A percentile compares a stretch with the other conserved stretches of the same genome.
These are phyloP conservation scores for Cossypha polioptera DNA, from an alignment of 2,797 vertebrate species.

Conservation along the genomic window DNA sequence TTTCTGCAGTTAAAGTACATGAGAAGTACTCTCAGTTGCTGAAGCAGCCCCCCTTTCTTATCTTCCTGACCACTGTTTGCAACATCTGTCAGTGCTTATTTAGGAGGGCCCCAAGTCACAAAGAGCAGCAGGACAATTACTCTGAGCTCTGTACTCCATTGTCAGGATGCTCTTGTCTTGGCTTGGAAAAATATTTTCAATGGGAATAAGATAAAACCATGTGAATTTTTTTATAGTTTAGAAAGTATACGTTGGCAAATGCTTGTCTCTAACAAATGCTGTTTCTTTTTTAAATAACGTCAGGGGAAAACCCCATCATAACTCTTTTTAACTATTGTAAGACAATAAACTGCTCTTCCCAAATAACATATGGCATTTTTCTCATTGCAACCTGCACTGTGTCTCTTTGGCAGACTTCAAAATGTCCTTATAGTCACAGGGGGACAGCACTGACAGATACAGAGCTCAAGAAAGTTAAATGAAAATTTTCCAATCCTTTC, in stretches of 20 bases:
- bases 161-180: neutral
- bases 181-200: slow-evolving; percentile 16
- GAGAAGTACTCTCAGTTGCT: neutral
- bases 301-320: slow-evolving; percentile 15
- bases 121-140: neutral
- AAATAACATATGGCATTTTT: slow-evolving; percentile 20
- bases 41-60: neutral
- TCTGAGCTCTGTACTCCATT: neutral
- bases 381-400: neutral
- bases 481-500: slow-evolving; percentile 2
- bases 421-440: neutral
- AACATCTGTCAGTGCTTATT: slow-evolving; percentile 35
- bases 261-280: neutral
- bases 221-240: neutral
- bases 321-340: neutral
- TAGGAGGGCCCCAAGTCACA: neutral
- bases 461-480: slow-evolving; percentile 3
- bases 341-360: slow-evolving; percentile 12
- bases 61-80: slow-evolving; percentile 14
- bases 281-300: slow-evolving; percentile 5
- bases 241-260: slow-evolving; percentile 37
- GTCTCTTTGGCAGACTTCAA: neutral
- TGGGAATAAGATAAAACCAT: slow-evolving; percentile 19
- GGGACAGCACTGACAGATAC: neutral
- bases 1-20: neutral